Conservation (phyloP, 2,113 vertebrate species). For the Chaetodon trifascialis region DNA sequence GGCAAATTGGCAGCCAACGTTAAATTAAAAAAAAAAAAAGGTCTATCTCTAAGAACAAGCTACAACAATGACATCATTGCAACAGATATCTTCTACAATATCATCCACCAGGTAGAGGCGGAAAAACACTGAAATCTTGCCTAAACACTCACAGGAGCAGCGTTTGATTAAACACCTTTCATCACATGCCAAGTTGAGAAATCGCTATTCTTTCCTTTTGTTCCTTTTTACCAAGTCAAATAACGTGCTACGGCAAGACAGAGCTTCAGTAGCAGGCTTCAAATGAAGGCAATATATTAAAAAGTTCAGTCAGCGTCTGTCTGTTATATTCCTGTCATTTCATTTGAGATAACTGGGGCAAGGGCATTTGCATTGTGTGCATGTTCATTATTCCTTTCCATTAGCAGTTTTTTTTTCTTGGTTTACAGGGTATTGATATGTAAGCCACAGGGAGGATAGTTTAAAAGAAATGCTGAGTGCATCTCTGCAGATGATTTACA, state of each 20-base stretch:
- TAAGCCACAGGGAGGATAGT: slow-evolving; percentile 10
- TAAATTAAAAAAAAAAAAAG: slow-evolving; percentile 4
- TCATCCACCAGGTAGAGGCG: slow-evolving; percentile 2
- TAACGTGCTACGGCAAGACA: slow-evolving; percentile 8
- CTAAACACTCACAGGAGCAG: background rate
- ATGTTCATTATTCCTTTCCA: slow-evolving; percentile 24
- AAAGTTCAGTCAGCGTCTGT: background rate
- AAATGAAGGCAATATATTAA: slow-evolving; percentile 1
- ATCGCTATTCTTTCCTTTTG: background rate
- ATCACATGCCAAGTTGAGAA: slow-evolving; percentile 16
- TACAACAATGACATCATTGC: slow-evolving; percentile 28
- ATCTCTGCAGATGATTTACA: slow-evolving; percentile 22
- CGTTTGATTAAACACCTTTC: slow-evolving; percentile 17
- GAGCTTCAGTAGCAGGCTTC: background rate
- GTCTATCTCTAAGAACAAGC: background rate
- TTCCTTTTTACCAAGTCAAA: background rate
- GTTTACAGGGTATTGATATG: background rate
- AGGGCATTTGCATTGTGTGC: slow-evolving; percentile 6
- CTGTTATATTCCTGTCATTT: slow-evolving; percentile 7
- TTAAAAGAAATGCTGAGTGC: background rate
- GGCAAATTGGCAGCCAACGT: slow-evolving; percentile 29
- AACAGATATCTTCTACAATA: slow-evolving; percentile 10
- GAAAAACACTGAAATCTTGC: background rate
- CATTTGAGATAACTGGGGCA: slow-evolving; percentile 5
- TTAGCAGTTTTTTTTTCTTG: background rate